Conservation (phyloP, 2,888 invertebrate species). For the Mythimna vitellina region DNA sequence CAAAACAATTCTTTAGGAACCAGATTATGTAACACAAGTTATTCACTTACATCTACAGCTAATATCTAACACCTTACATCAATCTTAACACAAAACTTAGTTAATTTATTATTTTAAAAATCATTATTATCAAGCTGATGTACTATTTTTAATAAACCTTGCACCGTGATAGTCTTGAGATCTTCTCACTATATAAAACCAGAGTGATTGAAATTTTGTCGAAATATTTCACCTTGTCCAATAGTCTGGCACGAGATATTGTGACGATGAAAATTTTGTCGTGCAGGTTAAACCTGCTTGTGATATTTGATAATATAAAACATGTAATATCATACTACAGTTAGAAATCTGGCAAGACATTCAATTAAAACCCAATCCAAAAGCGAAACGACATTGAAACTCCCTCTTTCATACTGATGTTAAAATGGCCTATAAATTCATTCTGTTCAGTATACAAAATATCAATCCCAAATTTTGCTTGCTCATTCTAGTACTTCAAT, state of each 20-base stretch:
- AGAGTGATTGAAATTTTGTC: not conserved
- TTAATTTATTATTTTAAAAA: not conserved
- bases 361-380: constrained; percentile 2
- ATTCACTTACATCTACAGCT: constrained; percentile 23
- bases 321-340: too few species aligned
- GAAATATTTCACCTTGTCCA: not conserved
- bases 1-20: not conserved
- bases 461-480: not conserved
- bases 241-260: not conserved
- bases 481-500: not conserved
- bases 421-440: not conserved
- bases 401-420: not conserved
- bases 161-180: not conserved
- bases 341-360: constrained; percentile 35
- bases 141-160: not conserved
- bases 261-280: not conserved
- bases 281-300: not conserved
- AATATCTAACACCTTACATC: constrained; percentile 15
- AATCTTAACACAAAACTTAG: not conserved
- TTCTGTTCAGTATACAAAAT: not conserved
- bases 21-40: not conserved
- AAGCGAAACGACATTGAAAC: not conserved
- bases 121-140: constrained; percentile 10
- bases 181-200: not conserved
- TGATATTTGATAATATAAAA: not conserved